These are phyloP conservation scores for Rhamphomyia laevipes DNA, from an alignment of 2,888 invertebrate genomes.

Conservation along the genomic window DNA sequence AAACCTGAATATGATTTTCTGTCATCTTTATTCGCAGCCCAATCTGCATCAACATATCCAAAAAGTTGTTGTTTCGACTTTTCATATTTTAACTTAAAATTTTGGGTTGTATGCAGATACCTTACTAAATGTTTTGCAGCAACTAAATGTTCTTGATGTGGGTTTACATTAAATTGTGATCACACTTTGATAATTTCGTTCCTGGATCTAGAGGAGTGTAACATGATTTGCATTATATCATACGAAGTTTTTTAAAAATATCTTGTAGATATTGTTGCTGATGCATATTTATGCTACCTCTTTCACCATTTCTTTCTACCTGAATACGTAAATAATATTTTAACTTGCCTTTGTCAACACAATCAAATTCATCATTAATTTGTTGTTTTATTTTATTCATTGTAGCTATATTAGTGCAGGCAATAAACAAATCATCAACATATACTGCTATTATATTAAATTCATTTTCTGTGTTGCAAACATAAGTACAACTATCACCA, in stretches of 20 bases:
- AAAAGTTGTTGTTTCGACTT: constrained; percentile 10
- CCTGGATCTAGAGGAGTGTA: constrained; percentile 6
- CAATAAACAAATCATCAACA: constrained; percentile 1
- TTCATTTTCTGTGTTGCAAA: not conserved
- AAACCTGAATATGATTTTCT: constrained; percentile 13
- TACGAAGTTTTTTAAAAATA: not conserved
- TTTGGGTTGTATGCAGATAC: constrained; percentile 13
- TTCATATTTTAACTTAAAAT: constrained; percentile 12
- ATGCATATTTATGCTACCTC: not conserved
- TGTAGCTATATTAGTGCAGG: not conserved
- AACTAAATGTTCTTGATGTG: constrained; percentile 16
- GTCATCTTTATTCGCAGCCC: constrained; percentile 12
- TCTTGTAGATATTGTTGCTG: constrained; percentile 1
- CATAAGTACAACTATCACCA: not conserved
- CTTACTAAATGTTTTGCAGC: constrained; percentile 16
- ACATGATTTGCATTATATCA: constrained; percentile 1
- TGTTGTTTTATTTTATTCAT: not conserved
- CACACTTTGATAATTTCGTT: not conserved
- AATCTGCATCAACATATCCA: constrained; percentile 17
- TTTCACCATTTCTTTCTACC: not conserved
- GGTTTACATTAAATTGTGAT: constrained; percentile 16
- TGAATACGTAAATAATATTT: constrained; percentile 1
- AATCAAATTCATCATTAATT: not conserved
- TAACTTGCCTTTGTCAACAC: not conserved
- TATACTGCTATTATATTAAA: not conserved